Evolutionary conservation across 2,113 vertebrate genomes (phyloP).

Genomic region (Cryptomyrus ogoouensis): DNA sequence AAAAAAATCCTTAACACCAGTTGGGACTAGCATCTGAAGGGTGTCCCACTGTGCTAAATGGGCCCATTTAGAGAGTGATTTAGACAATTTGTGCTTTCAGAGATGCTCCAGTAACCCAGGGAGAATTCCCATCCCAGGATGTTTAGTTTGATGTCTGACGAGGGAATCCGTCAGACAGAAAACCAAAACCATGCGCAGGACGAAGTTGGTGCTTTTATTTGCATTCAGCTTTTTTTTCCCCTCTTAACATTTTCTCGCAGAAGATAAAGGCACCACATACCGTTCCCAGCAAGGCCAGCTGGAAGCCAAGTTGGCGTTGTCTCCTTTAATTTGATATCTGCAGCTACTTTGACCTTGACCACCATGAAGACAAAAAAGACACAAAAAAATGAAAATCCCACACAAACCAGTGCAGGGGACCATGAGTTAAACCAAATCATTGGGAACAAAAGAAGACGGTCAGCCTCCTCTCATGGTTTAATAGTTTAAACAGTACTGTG

Average conservation of each 20-base stretch:
- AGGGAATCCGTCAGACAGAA: not conserved
- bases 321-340: not conserved
- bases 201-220: not conserved
- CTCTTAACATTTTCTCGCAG: not conserved
- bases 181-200: not conserved
- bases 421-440: constrained; percentile 1
- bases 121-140: constrained; percentile 7
- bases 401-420: constrained; percentile 15
- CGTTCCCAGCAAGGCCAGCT: no score
- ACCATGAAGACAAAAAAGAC: not conserved
- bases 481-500: not conserved
- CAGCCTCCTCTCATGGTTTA: constrained; percentile 6
- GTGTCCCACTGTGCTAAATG: not conserved
- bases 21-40: not conserved
- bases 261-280: not conserved
- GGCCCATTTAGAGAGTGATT: not conserved
- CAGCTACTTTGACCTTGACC: constrained; percentile 18
- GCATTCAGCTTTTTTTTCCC: not conserved
- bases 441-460: constrained; percentile 13
- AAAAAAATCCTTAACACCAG: constrained; percentile 9
- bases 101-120: not conserved
- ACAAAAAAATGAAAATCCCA: constrained; percentile 11
- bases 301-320: not conserved
- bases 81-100: constrained; percentile 5
- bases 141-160: not conserved